Evolutionary conservation across 2,797 vertebrate species (phyloP), one percentile per base, ranked within the genome.

Genomic region (Melanotaenia boesemani): DNA sequence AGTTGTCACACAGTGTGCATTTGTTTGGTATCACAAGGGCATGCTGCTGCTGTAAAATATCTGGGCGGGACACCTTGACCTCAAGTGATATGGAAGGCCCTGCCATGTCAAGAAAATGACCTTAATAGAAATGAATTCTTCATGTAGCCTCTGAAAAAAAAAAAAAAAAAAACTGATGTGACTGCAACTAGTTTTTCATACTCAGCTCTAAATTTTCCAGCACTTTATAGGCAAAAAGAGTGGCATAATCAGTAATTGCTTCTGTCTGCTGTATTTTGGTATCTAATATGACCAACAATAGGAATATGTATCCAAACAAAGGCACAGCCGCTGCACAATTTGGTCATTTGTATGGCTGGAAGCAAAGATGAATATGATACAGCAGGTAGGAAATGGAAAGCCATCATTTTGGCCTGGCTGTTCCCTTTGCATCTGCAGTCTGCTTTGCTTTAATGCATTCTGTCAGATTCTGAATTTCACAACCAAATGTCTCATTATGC

Each of bases 391-490:
- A 89, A 92, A 91, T 72, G 77, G 84, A 78, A 90, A 91, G 88
- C 85, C 90, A 86, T 91, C 81, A 83, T 84, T 91, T 88, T 83
- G 88, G 81, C 85, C 83, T 26, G 74, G 74, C 87, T 77, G 77
- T 77, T 88, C 84, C 70, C 81, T 79, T 88, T 46, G 76, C 86
- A 88, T 92, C 86, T 89, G 90, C 89, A 89, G 85, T 84, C 84
- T 91, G 84, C 84, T 88, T 61, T 80, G 86, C 86, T 90, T 92
- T 93, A 94, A 94, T 92, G 90, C 87, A 86, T 92, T 90, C 90
- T 94, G 92, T 93, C 92, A 94, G 91, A 93, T 92, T 93, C 80
- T 50, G 86, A 92, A 92, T 93, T 91, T 91, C 89, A 89, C 88
- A 91, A 92, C 86, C 91, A 87, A 91, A 92, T 90, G 88, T 92